Base-by-base conservation (phyloP, 2,888 invertebrate species). In the Onthophagus sagittarius region DNA sequence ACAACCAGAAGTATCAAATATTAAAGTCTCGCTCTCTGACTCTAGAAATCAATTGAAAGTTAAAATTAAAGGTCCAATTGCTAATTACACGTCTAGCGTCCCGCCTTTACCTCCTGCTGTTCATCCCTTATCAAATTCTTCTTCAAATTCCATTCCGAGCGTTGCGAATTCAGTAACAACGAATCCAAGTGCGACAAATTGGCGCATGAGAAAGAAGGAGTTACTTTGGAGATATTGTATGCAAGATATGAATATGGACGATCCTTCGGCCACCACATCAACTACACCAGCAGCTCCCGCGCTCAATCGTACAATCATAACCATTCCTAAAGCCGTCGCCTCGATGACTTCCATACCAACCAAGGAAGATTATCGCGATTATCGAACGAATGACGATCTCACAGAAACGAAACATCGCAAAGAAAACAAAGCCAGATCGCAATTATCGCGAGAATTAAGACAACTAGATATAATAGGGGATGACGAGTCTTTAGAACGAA, bases 141-240 rank as follows among this genome's bases (percentile, higher is more conserved):
- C 85, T 32, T 86, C 86, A 62, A 87, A 84, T 75, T 87, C 88
- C 2, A 86, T 88, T 0, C 83, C 83, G 2, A 85, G 85, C 15
- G 85, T 85, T 78, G 78, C 79, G 67, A 81, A 78, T 5, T 74
- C 79, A 69, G 78, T 79, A 65, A 78, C 80, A 11, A 23, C 23
- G 23, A 80, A 81, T 63, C 86, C 90, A 0, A 93, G 93, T 7
- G 92, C 93, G 0, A 92, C 93, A 0, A 94, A 92, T 83, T 87
- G 96, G 23, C 88, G 95, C 15, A 96, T 96, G 96, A 88, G 96
- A 2, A 96, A 96, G 86, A 96, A 96, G 81, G 96, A 96, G 82
- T 83, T 96, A 71, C 85, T 96, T 33, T 89, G 94, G 15, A 93
- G 96, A 81, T 94, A 94, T 81, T 94, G 94, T 87, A 93, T 93